These are phyloP conservation scores for Glaucomys volans DNA, from an alignment of 2,113 vertebrate species.

Conservation along the genomic window DNA sequence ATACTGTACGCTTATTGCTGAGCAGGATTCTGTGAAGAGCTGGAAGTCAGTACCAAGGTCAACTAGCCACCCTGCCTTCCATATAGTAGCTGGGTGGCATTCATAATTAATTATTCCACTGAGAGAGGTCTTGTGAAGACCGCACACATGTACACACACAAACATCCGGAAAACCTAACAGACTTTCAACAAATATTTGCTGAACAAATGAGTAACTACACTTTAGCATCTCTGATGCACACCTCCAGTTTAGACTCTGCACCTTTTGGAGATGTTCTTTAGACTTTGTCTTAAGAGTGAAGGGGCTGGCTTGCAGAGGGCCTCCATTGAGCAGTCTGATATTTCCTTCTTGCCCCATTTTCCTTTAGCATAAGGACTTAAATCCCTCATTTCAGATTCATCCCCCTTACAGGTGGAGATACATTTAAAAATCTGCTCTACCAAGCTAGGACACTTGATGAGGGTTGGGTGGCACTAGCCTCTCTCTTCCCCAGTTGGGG, in stretches of 20 bases:
- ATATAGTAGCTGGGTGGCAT: background rate
- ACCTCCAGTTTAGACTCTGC: background rate
- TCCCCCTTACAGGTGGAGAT: background rate
- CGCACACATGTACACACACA: background rate
- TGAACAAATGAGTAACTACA: background rate
- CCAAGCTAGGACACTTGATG: background rate
- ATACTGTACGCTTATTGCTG: background rate
- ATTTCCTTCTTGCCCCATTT: background rate
- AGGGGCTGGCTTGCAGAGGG: background rate
- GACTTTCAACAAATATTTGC: background rate
- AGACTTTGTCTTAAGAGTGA: background rate
- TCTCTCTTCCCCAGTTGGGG: background rate
- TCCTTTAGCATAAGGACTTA: background rate
- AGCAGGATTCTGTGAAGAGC: constrained; percentile 16
- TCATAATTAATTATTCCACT: background rate
- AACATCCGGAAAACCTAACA: background rate
- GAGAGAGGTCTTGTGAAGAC: background rate
- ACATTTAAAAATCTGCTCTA: background rate
- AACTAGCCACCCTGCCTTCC: background rate
- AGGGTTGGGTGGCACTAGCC: background rate
- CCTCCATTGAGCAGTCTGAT: background rate
- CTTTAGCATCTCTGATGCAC: background rate
- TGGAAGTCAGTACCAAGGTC: background rate
- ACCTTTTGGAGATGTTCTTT: background rate
- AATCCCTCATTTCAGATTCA: background rate